Base-by-base conservation (phyloP, 2,113 vertebrate species). In the Lepidothrix coronata region DNA sequence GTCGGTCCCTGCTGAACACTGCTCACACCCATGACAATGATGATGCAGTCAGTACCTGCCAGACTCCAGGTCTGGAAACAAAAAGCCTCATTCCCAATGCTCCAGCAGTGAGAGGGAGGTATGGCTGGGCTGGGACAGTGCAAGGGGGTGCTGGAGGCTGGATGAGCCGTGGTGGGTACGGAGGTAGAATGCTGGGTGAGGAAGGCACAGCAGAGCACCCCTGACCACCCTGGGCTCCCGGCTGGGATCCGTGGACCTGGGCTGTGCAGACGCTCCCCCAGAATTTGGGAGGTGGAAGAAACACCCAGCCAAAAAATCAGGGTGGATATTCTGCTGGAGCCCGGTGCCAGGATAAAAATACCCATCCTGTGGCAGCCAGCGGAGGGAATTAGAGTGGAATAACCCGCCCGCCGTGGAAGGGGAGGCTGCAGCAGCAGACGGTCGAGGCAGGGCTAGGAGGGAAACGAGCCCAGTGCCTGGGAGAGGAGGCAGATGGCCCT, bases 351-450 rank as follows among this genome's bases (percentile, higher is more conserved):
- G 92, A 85, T 85, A 85, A 91, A 78, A 93, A 91, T 68, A 85
- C 55, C 30, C 77, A 58, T 63, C 28, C 72, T 0, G 1, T 8
- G 7, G 12, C 79, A 93, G 95, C 59, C 94, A 87, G 89, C 0
- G 0, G 71, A 89, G 81, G 96, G 93, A 95, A 96, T 89, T 85
- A 72, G 96, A 89, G 94, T 95, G 93, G 95, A 95, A 95, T 93
- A 96, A 95, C 80, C 95, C 1, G 25, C 58, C 63, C 1, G 37
- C 63, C 2, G 11, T 10, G 16, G 48, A 71, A 37, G 19, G n/a
- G 51, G 39, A 81, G 81, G 88, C 84, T 51, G 61, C 23, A 2
- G 85, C 94, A 58, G 83, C 94, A 93, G 90, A 65, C 67, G 35
- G 80, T 11, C 2, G 2, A 35, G 41, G 80, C 75, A 54, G 84